These are phyloP conservation scores for Andrena trimmerana DNA, from an alignment of 2,888 invertebrate species.

Conservation along the genomic window DNA sequence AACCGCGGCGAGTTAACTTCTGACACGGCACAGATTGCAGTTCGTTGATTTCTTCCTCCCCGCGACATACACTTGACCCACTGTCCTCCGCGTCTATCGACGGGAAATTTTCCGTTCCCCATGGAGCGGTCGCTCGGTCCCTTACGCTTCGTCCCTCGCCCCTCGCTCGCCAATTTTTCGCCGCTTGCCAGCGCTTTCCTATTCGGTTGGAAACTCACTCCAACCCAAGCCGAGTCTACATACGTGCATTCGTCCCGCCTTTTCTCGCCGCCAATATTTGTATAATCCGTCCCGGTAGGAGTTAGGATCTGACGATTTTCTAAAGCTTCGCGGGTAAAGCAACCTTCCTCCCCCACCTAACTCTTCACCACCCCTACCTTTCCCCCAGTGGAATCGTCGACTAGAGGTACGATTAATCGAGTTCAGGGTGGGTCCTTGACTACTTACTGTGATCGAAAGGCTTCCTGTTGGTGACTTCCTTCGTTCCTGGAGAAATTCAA, in stretches of 20 bases:
- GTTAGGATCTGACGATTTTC: too few relatives aligned
- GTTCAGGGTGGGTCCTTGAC: too few relatives aligned
- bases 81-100: conserved; percentile 49
- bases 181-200: background rate
- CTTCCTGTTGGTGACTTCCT: background rate
- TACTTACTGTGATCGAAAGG: conserved; percentile 29
- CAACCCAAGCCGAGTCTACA: too few relatives aligned
- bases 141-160: background rate
- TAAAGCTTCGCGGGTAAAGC: too few relatives aligned
- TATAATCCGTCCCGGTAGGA: too few relatives aligned
- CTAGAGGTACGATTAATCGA: too few relatives aligned
- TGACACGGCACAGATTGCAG: conserved; percentile 56
- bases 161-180: background rate
- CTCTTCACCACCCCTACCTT: too few relatives aligned
- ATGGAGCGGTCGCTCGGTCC: background rate
- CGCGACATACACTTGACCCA: conserved; percentile 55
- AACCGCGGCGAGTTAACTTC: conserved; percentile 45
- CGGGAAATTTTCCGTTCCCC: conserved; percentile 57
- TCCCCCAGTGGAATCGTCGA: too few relatives aligned
- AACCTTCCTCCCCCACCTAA: too few relatives aligned
- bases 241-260: too few relatives aligned
- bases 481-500: background rate
- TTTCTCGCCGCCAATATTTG: too few relatives aligned
- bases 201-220: too few relatives aligned
- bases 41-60: conserved; percentile 17